These are phyloP conservation scores for Globia sparganii DNA, from an alignment of 2,888 invertebrate genomes.

Conservation along the genomic window DNA sequence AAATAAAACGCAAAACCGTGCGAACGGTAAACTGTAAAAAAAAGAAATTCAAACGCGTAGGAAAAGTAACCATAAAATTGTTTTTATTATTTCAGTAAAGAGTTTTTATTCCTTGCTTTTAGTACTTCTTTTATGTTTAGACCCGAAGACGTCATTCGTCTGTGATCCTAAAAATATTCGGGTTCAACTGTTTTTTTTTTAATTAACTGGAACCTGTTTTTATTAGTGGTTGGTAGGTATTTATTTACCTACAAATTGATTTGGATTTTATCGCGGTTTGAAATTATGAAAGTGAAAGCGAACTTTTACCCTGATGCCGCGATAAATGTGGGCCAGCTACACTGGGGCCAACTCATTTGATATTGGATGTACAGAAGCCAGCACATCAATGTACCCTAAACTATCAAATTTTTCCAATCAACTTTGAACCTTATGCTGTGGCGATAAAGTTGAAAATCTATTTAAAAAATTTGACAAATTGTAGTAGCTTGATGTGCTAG, in stretches of 20 bases:
- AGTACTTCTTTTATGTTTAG: constrained; percentile 15
- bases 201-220: background rate
- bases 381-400: too few relatives aligned
- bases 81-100: constrained; percentile 14
- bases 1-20: constrained; percentile 18
- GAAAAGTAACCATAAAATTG: constrained; percentile 15
- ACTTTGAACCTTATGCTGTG: too few relatives aligned
- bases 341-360: too few relatives aligned
- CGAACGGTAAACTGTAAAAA: constrained; percentile 12
- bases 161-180: background rate
- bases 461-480: too few relatives aligned
- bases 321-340: too few relatives aligned
- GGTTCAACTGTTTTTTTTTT: background rate
- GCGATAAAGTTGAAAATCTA: too few relatives aligned
- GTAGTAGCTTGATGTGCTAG: too few relatives aligned
- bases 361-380: too few relatives aligned
- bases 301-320: too few relatives aligned
- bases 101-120: constrained; percentile 7
- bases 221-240: background rate
- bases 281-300: background rate
- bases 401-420: too few relatives aligned
- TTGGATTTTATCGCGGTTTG: background rate
- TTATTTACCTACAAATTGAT: background rate
- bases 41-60: constrained; percentile 7
- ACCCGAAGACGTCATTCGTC: background rate